Base-by-base conservation (phyloP, 2,888 invertebrate genomes). In the Zonitis immaculata region DNA sequence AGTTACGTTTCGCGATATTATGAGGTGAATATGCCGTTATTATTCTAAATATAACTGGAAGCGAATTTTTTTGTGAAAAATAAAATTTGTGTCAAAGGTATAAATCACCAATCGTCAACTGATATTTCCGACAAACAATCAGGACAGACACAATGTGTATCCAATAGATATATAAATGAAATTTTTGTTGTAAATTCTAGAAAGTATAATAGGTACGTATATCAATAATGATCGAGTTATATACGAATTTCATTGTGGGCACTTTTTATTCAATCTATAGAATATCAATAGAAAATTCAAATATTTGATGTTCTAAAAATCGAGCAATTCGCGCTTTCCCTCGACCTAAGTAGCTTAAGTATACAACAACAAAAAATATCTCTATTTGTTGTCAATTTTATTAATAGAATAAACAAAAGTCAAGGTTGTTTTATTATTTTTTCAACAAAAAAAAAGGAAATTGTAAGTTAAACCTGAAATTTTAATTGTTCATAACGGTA, bases 401-500 rank as follows among this genome's bases (percentile, higher is more conserved):
- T 18, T 26, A 27, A 44, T 11, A 12, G 27, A 16, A 16, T 28
- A 22, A 44, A 44, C n/a, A 27, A 44, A 27, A 27, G 25, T 25
- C 28, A 44, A 26, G 35, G 44, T 26, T 44, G 12, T 9, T 16
- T 43, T 20, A 16, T 16, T 6, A 18, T 6, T n/a, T 5, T 43
- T 22, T 26, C 1, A 2, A 12, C 9, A 12, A 5, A 30, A 9
- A 27, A 11, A 4, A 11, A 27, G 11, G 11, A 11, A 27, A 27
- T 25, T 27, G 25, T 12, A n/a, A n/a, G 11, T 26, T 25, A 8
- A 27, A 28, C 27, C 45, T 16, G 9, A 18, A 44, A 44, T 44
- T 35, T 45, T 44, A 42, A 25, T 52, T 28, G 30, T 27, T 35
- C 25, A 16, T 30, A 56, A 56, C 56, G 52, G 56, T 52, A 56